Evolutionary conservation across 2,797 vertebrate genomes (phyloP).

Genomic region (Neostethus bicornis): DNA sequence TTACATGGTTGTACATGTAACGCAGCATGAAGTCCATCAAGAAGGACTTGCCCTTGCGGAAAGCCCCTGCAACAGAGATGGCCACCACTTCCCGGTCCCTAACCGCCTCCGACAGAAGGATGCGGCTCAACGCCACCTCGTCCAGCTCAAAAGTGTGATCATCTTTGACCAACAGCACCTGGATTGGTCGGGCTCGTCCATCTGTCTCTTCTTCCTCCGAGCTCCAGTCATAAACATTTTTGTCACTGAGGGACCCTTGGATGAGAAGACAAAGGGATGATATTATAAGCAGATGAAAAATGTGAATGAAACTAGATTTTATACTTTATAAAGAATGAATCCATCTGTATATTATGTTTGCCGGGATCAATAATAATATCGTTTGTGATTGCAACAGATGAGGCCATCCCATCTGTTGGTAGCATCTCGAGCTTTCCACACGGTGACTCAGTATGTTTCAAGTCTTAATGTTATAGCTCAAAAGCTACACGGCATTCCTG

Average conservation of each 20-base stretch:
- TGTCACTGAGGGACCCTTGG: constrained; percentile 91
- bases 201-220: constrained; percentile 94
- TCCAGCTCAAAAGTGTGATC: constrained; percentile 98
- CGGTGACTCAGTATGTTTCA: constrained; percentile 64
- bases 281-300: background rate
- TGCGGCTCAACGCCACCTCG: constrained; percentile 89
- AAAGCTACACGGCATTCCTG: constrained; percentile 5
- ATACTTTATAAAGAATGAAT: constrained; percentile 32
- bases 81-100: constrained; percentile 94
- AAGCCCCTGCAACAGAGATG: constrained; percentile 95
- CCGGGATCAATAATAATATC: constrained; percentile 44
- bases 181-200: constrained; percentile 89
- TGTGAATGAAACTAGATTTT: constrained; percentile 41
- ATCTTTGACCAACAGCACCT: constrained; percentile 95
- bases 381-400: constrained; percentile 42
- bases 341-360: constrained; percentile 44
- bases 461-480: constrained; percentile 18
- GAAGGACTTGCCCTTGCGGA: constrained; percentile 98
- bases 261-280: background rate
- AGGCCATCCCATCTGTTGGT: constrained; percentile 37
- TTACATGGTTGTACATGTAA: constrained; percentile 96
- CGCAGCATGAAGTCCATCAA: constrained; percentile 99
- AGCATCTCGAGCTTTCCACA: constrained; percentile 38
- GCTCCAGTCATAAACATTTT: constrained; percentile 91
- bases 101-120: constrained; percentile 91